phyloP scores from a whole-genome alignment of 2,888 invertebrate species.

The Odontocolon sp. region DNA sequence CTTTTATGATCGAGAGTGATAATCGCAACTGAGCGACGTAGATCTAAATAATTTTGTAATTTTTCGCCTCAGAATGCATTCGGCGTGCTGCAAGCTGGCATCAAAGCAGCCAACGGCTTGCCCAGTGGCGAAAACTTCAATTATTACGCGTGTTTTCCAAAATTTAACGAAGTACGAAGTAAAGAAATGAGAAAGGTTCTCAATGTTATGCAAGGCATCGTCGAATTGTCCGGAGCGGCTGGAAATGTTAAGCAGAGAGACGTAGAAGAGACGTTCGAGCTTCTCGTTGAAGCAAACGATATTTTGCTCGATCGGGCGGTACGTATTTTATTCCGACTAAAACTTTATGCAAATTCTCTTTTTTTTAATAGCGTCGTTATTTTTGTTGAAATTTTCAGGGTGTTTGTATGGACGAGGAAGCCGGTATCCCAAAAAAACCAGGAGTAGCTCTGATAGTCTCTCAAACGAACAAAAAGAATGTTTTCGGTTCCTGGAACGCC shows the following conservation, averaged over 20 bases:
- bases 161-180: slow-evolving; percentile 86
- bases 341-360: not conserved
- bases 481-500: slow-evolving; percentile 85
- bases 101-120: slow-evolving; percentile 87
- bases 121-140: slow-evolving; percentile 88
- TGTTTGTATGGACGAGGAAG: slow-evolving; percentile 85
- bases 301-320: slow-evolving; percentile 90
- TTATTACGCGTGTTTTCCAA: slow-evolving; percentile 89
- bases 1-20: not conserved
- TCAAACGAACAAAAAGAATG: slow-evolving; percentile 78
- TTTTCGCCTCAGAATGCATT: slow-evolving; percentile 85
- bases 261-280: slow-evolving; percentile 87
- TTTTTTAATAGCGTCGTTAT: not conserved
- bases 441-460: slow-evolving; percentile 82
- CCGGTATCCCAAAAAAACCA: slow-evolving; percentile 83
- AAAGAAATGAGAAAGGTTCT: slow-evolving; percentile 86
- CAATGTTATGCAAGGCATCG: slow-evolving; percentile 83
- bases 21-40: not conserved
- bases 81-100: slow-evolving; percentile 85
- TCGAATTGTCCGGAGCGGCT: slow-evolving; percentile 83
- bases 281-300: slow-evolving; percentile 92
- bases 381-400: slow-evolving; percentile 67
- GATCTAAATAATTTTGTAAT: not conserved
- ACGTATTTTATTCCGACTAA: slow-evolving; percentile 78
- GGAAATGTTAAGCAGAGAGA: slow-evolving; percentile 83